These are phyloP conservation scores for Epinephelus lanceolatus DNA, from an alignment of 2,113 vertebrate species.

Conservation along the genomic window DNA sequence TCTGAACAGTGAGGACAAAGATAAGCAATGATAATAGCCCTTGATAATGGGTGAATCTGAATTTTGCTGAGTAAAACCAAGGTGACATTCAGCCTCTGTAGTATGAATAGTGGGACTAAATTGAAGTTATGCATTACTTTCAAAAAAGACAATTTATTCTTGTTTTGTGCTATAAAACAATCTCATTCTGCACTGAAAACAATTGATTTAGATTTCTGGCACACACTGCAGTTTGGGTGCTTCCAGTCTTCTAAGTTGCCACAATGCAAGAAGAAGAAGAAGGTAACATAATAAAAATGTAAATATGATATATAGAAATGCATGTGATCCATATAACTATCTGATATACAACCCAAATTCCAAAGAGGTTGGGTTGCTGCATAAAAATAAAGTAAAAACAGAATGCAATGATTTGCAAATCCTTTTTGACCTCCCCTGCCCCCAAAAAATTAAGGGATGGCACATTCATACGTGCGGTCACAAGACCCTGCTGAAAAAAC, in stretches of 20 bases:
- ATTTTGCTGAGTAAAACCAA: constrained; percentile 26
- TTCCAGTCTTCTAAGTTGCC: background rate
- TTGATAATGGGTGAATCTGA: constrained; percentile 2
- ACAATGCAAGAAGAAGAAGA: background rate
- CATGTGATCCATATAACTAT: background rate
- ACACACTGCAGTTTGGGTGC: background rate
- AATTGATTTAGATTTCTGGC: background rate
- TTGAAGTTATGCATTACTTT: background rate
- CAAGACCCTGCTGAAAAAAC: too few relatives aligned
- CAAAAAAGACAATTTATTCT: background rate
- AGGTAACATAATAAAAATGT: background rate
- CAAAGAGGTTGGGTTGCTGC: too few relatives aligned
- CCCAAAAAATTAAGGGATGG: too few relatives aligned
- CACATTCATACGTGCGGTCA: too few relatives aligned
- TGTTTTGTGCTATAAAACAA: background rate
- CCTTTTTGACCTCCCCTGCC: too few relatives aligned
- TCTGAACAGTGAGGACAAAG: constrained; percentile 4
- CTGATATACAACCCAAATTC: too few relatives aligned
- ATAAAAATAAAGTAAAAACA: too few relatives aligned
- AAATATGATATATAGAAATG: background rate
- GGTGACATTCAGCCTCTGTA: background rate
- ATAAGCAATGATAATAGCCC: constrained; percentile 11
- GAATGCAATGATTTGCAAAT: too few relatives aligned
- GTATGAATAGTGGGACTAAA: background rate
- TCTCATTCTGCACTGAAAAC: background rate